phyloP scores from a whole-genome alignment of 2,797 vertebrate species.

The Pantherophis alleghaniensis region DNA sequence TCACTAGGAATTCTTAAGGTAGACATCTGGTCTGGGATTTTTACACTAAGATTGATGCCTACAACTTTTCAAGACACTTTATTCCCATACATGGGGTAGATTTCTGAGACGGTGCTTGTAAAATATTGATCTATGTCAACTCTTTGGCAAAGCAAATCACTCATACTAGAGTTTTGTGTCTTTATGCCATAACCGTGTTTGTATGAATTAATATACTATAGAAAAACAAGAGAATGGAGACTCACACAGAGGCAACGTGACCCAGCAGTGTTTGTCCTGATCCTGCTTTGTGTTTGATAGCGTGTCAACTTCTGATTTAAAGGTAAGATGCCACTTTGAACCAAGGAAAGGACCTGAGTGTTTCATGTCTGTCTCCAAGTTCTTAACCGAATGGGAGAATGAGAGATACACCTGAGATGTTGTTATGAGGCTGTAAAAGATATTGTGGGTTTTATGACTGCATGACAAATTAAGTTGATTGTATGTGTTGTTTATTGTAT shows the following conservation, averaged over 20 bases:
- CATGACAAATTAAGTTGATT: background rate
- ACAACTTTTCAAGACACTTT: background rate
- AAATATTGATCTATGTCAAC: background rate
- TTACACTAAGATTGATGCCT: background rate
- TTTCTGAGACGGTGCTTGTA: background rate
- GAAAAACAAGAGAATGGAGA: background rate
- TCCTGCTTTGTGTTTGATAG: background rate
- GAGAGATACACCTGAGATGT: background rate
- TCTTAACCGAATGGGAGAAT: background rate
- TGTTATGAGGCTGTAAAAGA: background rate
- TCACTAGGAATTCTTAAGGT: background rate
- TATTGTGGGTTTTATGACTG: background rate
- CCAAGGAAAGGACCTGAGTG: background rate
- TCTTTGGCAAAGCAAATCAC: background rate
- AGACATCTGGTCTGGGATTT: background rate
- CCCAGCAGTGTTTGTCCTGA: background rate
- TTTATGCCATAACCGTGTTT: background rate
- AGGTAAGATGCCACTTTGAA: background rate
- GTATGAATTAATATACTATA: background rate
- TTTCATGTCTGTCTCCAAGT: background rate
- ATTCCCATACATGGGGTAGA: background rate
- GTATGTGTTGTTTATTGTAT: background rate
- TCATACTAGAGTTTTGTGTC: background rate
- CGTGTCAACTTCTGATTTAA: background rate
- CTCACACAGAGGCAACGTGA: no score